phyloP scores from a whole-genome alignment of 2,797 vertebrate species.

The Poecilia picta region DNA sequence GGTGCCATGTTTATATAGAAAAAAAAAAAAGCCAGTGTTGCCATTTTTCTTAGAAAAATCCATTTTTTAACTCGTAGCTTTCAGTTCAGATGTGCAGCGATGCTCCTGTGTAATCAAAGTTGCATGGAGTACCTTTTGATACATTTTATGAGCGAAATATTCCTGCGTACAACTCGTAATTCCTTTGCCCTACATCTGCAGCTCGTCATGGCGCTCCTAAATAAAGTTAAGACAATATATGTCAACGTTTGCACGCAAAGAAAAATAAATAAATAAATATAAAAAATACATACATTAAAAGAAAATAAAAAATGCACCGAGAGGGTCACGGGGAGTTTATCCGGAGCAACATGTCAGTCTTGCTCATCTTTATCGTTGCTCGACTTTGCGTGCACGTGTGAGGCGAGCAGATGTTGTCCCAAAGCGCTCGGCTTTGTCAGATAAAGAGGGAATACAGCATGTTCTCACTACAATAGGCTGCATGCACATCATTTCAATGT shows the following conservation, averaged over 20 bases:
- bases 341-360: conserved; percentile 63
- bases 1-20: conserved; percentile 15
- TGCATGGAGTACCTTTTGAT: conserved; percentile 68
- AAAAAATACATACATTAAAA: neutral
- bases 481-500: neutral
- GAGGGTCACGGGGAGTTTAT: conserved; percentile 46
- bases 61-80: neutral
- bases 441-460: conserved; percentile 61
- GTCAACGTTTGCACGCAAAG: neutral
- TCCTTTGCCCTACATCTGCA: conserved; percentile 21
- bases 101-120: conserved; percentile 75
- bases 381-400: conserved; percentile 29
- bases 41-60: neutral
- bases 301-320: conserved; percentile 20
- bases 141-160: conserved; percentile 66
- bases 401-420: conserved; percentile 72
- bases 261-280: conserved; percentile 9
- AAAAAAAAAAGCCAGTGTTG: conserved; percentile 14
- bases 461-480: conserved; percentile 29
- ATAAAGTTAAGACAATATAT: neutral
- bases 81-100: conserved; percentile 58
- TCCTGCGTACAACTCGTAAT: conserved; percentile 48
- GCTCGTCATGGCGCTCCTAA: conserved; percentile 9
- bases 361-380: conserved; percentile 47
- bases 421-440: conserved; percentile 64